These are phyloP conservation scores for Cinara cedri DNA, from an alignment of 2,888 invertebrate genomes.

Conservation along the genomic window DNA sequence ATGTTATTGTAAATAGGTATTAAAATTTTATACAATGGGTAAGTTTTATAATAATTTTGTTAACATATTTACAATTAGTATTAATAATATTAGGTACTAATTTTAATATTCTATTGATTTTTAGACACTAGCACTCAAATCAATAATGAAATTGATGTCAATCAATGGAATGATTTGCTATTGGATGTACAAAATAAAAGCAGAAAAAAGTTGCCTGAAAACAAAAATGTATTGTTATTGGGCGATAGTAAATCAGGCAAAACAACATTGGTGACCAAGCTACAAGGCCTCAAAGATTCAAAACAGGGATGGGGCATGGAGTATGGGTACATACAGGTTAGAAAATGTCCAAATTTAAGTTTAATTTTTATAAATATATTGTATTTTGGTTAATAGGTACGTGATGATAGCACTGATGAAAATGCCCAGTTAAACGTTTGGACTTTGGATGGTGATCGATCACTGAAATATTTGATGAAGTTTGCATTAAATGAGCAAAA, in stretches of 20 bases:
- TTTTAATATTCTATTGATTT: not conserved
- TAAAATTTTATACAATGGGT: not conserved
- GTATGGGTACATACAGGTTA: slow-evolving; percentile 94
- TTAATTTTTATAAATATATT: not conserved
- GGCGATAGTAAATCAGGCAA: slow-evolving; percentile 98
- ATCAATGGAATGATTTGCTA: slow-evolving; percentile 50
- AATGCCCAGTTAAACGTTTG: slow-evolving; percentile 81
- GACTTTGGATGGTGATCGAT: slow-evolving; percentile 95
- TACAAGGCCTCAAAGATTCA: slow-evolving; percentile 95
- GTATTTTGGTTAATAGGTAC: slow-evolving; percentile 26
- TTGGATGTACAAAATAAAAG: slow-evolving; percentile 89
- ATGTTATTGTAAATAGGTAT: not conserved
- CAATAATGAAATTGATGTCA: slow-evolving; percentile 25
- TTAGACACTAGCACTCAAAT: slow-evolving; percentile 23
- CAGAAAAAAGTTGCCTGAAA: slow-evolving; percentile 91
- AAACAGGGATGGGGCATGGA: slow-evolving; percentile 98
- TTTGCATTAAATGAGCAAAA: slow-evolving; percentile 90
- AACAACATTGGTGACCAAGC: slow-evolving; percentile 94
- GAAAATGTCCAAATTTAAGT: not conserved
- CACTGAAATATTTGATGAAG: slow-evolving; percentile 86
- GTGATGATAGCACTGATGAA: slow-evolving; percentile 49
- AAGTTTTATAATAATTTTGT: not conserved
- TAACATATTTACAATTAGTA: not conserved
- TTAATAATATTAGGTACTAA: not conserved
- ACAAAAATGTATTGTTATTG: slow-evolving; percentile 89